Evolutionary conservation across 2,888 invertebrate species (phyloP).

Genomic region (Microctonus hyperodae): DNA sequence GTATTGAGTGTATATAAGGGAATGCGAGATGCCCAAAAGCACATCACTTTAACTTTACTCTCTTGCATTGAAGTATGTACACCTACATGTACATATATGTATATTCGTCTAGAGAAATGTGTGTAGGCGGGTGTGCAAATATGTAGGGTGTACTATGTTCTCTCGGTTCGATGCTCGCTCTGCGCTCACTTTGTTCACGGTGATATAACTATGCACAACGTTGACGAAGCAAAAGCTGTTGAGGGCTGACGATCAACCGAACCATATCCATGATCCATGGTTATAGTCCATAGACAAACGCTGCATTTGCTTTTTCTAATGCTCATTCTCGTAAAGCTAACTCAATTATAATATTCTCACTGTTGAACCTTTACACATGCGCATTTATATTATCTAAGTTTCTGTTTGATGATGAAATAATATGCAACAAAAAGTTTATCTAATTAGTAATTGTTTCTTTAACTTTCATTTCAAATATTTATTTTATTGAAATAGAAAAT

Average conservation of each 20-base stretch:
- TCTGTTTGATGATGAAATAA: no score
- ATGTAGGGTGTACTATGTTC: slow-evolving; percentile 2
- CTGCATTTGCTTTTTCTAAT: slow-evolving; percentile 6
- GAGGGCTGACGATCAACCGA: slow-evolving; percentile 16
- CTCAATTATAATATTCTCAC: background rate
- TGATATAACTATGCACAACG: slow-evolving; percentile 16
- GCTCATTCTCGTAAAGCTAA: slow-evolving; percentile 14
- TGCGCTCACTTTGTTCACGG: slow-evolving; percentile 12
- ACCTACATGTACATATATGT: no score
- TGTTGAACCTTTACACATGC: background rate
- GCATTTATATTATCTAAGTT: background rate
- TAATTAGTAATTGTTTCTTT: no score
- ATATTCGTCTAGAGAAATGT: no score
- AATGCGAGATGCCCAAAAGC: slow-evolving; percentile 17
- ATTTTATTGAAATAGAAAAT: no score
- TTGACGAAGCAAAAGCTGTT: slow-evolving; percentile 23
- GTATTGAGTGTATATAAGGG: background rate
- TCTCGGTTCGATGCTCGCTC: slow-evolving; percentile 19
- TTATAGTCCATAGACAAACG: slow-evolving; percentile 11
- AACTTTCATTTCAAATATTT: no score
- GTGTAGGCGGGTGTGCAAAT: background rate
- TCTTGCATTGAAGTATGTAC: background rate
- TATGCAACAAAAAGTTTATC: no score
- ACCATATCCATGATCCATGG: slow-evolving; percentile 16
- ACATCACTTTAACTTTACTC: background rate